Percentiles rank a stretch among this genome's conserved stretches.
These are phyloP conservation scores for Trogon surrucura DNA, from an alignment of 2,113 vertebrate species.

Conservation along the genomic window DNA sequence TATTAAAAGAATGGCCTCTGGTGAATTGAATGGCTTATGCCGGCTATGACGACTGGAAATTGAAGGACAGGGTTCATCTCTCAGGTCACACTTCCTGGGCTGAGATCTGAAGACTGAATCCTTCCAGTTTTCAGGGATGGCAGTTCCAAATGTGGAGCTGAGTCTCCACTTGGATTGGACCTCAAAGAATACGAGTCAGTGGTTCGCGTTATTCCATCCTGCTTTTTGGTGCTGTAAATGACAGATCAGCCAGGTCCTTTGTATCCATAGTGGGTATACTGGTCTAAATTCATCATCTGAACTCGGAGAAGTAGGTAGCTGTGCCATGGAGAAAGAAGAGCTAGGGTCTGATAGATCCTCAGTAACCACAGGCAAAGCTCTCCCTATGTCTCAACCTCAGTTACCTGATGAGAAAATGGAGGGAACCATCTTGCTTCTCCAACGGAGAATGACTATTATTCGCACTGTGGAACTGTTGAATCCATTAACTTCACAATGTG, in stretches of 20 bases:
- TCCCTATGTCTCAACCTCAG: not conserved
- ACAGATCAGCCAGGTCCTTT: not conserved
- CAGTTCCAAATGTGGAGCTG: not conserved
- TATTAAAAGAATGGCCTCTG: not conserved
- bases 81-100: not conserved
- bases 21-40: not conserved
- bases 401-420: not conserved
- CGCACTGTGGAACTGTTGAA: not conserved
- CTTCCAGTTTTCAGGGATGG: not conserved
- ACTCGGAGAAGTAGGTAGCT: not conserved
- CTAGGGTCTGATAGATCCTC: not conserved
- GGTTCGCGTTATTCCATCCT: not conserved
- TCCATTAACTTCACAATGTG: fast-evolving
- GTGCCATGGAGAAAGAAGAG: not conserved
- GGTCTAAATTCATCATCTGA: not conserved
- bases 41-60: not conserved
- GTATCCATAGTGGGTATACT: not conserved
- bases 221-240: not conserved
- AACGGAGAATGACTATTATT: not conserved
- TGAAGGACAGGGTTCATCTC: not conserved
- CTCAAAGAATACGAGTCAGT: not conserved
- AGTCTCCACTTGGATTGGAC: not conserved
- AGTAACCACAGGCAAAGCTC: not conserved
- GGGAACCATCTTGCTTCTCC: not conserved
- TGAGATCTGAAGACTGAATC: not conserved